Evolutionary conservation across 2,113 vertebrate genomes (phyloP), one percentile per base, ranked within the genome.

Genomic region (Gnathonemus echidnorhynchus): DNA sequence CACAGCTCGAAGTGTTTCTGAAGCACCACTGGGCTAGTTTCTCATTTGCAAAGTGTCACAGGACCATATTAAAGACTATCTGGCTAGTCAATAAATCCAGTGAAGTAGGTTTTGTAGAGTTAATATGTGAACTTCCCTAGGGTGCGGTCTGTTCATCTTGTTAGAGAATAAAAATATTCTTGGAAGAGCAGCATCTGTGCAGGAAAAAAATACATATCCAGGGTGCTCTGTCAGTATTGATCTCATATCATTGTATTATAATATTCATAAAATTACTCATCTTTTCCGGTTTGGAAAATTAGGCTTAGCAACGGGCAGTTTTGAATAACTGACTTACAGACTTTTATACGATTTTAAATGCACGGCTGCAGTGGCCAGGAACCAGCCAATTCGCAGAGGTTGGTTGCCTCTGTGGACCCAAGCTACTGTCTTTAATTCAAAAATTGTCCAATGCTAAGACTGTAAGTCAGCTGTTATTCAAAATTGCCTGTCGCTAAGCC

Each of bases 151-250:
- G 52, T 56, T 53, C 62, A 89, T 89, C 62, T 19, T 89, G 53
- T 31, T 49, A 19, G 13, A 88, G 53, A 45, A 88, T 88, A 88
- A 88, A 88, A 88, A 88, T 24, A 88, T 88, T 88, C 56, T 88
- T 39, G 88, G 66, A 89, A 50, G 45, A 48, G 45, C 5, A 17
- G n/a, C 35, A 1, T 27, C 42, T 49, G 5, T 42, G 5, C 17
- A 56, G 9, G 27, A 56, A 42, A 84, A 84, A 87, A 53, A 31
- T 53, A 87, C 46, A 53, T 27, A 89, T 53, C 74, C 35, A 50
- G 31, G 48, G 83, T 53, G 48, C 39, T 83, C 21, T 77, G 17
- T 39, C 70, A 88, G 46, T 56, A 88, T 62, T 66, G 42, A 88
- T 70, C 62, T 77, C 10, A 89, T 56, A 56, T 56, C 21, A 84